Base-by-base conservation (phyloP, 2,113 vertebrate species). In the Scomber japonicus region DNA sequence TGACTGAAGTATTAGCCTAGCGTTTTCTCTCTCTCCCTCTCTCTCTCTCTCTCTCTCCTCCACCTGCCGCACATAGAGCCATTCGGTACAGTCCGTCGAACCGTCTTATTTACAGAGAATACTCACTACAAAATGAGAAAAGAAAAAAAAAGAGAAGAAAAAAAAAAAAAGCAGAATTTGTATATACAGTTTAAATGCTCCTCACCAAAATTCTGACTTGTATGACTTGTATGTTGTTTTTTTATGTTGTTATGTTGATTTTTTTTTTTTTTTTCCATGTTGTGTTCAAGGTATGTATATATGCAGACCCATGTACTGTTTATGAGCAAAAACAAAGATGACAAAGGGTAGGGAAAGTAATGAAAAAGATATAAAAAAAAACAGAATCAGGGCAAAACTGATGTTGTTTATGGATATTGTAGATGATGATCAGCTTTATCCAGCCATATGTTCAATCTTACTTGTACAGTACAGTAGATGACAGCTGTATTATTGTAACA, bases 231-330 rank as follows among this genome's bases (percentile, higher is more conserved):
- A 94, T 91, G 93, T 97, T 94, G 75, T 90, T 93, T 96, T 91
- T 92, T 92, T 84, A 92, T 94, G 93, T 65, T 81, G 45, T 85
- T 84, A 71, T 80, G 77, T 88, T 90, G 46, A 67, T 95, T 96
- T 90, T 59, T 74, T 87, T 67, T 21, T 21, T 21, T 27, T 82
- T 85, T 86, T 89, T 80, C 94, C 96, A 96, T 96, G 95, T 97
- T 90, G 90, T 93, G 94, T 94, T 92, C 31, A 82, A 88, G 88
- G 86, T 92, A 91, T 93, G 96, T 93, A 94, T 94, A 97, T 97
- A 98, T 94, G 96, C 96, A 96, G 97, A 98, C 97, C 97, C 96
- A 95, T 96, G 97, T 98, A 97, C 97, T 98, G 97, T 98, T 97
- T 92, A 96, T 94, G 97, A 98, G 96, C 96, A 97, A 96, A 97